These are phyloP conservation scores for Oceanites oceanicus DNA, from an alignment of 2,113 vertebrate species.

Conservation along the genomic window DNA sequence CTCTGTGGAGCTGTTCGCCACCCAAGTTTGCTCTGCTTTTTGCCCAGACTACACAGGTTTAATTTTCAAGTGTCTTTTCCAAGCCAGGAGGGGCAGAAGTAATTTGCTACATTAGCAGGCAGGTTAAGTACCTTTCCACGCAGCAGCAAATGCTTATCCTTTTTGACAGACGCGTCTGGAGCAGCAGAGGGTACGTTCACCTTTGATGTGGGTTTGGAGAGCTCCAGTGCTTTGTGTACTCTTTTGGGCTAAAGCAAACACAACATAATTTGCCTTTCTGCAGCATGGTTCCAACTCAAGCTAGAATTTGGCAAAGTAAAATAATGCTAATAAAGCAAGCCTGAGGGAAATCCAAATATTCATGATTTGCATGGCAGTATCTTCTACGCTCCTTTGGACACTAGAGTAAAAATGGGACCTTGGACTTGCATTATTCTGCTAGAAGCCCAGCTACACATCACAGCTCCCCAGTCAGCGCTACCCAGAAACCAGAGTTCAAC, in stretches of 20 bases:
- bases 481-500: neutral
- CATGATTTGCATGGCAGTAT: neutral
- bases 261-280: conserved; percentile 31
- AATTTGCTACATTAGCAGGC: neutral
- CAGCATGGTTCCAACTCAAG: neutral
- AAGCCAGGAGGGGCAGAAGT: neutral
- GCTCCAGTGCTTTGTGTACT: conserved; percentile 10
- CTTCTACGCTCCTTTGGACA: neutral
- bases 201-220: conserved; percentile 57
- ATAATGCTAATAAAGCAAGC: neutral
- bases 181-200: neutral
- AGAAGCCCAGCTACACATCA: neutral
- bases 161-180: neutral
- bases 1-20: neutral
- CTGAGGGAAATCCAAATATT: neutral
- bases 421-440: neutral
- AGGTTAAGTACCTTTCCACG: neutral
- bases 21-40: neutral
- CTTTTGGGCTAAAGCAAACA: conserved; percentile 32
- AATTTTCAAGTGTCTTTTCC: conserved; percentile 3
- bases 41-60: neutral
- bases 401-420: neutral
- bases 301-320: conserved; percentile 10
- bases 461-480: neutral
- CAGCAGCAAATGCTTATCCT: neutral